Evolutionary conservation across 2,888 invertebrate genomes (phyloP), one percentile per base, ranked within the genome.

Genomic region (Drosophila kambysellisi): DNA sequence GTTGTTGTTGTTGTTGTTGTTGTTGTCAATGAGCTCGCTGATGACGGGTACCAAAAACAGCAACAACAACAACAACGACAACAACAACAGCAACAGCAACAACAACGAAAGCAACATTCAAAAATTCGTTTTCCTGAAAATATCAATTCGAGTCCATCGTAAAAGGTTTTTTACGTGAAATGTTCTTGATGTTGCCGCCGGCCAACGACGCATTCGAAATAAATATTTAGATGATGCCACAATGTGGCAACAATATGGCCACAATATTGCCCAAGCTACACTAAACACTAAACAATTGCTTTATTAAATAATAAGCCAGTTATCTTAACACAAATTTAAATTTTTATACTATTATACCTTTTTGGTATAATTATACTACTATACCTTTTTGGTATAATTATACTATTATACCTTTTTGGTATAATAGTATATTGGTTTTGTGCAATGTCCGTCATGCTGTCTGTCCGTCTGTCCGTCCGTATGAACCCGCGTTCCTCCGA

Each of bases 121-220:
- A 73, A 83, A 83, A 79, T 83, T 87, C 70, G 72, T 63, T 81
- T 82, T 82, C 70, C 50, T 57, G 60, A 76, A 87, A 83, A 83
- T 84, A 83, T 87, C 84, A 83, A 87, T 87, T 83, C 63, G 72
- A 70, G 84, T 79, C 76, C 70, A 74, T 69, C 83, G 83, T 87
- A 84, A 83, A 79, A 83, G 73, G 79, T 67, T 84, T 83, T 70
- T 74, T 75, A 82, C 82, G 76, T 74, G 77, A 73, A 80, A 50
- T 51, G 61, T 32, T 60, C 52, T 58, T 46, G 32, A 43, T 68
- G 35, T 43, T 59, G 75, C 76, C 70, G 51, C 17, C 37, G 58
- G 70, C 58, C 54, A 59, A 50, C 54, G 17, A 59, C 65, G 76
- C 65, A 76, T 63, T 76, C 70, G 66, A 66, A 76, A 75, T 76